These are phyloP conservation scores for Gerris lacustris DNA, from an alignment of 2,888 invertebrate genomes.

Conservation along the genomic window DNA sequence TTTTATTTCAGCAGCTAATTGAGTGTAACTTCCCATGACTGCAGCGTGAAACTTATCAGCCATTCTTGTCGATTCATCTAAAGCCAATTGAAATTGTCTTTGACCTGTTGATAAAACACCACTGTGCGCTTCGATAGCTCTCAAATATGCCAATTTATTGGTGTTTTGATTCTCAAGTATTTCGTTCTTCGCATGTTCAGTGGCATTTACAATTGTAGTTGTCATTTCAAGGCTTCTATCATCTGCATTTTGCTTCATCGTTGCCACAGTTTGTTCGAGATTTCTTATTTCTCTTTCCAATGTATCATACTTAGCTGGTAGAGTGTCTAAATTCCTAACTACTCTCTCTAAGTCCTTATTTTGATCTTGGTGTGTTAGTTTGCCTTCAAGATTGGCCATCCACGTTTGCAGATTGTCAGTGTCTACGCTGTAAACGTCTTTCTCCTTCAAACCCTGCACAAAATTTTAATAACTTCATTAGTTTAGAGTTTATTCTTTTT, in stretches of 20 bases:
- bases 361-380: conserved; percentile 24
- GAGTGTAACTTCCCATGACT: conserved; percentile 44
- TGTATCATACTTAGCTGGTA: neutral
- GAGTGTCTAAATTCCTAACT: neutral
- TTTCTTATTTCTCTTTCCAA: neutral
- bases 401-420: conserved; percentile 38
- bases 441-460: conserved; percentile 16
- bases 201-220: neutral
- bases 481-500: no score
- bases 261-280: neutral
- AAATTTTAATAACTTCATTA: no score
- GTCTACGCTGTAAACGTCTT: conserved; percentile 27
- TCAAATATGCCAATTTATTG: neutral
- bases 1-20: conserved; percentile 43
- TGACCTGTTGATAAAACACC: conserved; percentile 40
- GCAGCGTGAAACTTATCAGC: conserved; percentile 33
- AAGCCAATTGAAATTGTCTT: conserved; percentile 46
- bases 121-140: conserved; percentile 38
- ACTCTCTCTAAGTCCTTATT: neutral
- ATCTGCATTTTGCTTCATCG: neutral
- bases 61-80: conserved; percentile 46
- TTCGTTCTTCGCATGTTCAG: neutral
- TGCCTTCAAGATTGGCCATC: conserved; percentile 37
- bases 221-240: neutral
- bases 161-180: neutral